Evolutionary conservation across 2,113 vertebrate genomes (phyloP).

Genomic region (Aspiorhynchus laticeps): DNA sequence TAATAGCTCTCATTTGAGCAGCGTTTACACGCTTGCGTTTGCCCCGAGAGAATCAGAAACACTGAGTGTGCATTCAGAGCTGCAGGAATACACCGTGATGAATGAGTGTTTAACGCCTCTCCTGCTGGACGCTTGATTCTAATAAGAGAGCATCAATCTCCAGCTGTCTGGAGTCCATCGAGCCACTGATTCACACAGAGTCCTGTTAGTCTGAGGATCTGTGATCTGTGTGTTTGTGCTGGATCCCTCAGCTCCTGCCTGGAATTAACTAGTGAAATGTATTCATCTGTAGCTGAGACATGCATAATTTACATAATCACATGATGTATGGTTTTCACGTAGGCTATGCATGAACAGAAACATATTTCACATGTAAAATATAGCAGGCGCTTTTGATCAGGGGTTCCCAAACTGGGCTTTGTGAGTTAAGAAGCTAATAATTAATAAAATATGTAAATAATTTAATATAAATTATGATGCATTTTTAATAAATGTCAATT

Average conservation of each 20-base stretch:
- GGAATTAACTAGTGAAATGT: constrained; percentile 72
- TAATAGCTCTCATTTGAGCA: constrained; percentile 70
- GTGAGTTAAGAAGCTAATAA: neutral
- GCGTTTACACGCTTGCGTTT: constrained; percentile 13
- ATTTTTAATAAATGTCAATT: no score
- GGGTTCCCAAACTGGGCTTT: neutral
- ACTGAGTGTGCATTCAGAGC: constrained; percentile 49
- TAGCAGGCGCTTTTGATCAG: neutral
- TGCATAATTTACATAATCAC: neutral
- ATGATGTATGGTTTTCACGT: neutral
- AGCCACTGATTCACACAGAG: no score
- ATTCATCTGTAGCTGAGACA: constrained; percentile 71
- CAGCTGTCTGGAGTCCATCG: neutral
- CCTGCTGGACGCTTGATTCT: constrained; percentile 55
- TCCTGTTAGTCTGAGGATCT: neutral
- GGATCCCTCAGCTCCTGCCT: constrained; percentile 66
- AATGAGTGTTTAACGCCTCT: constrained; percentile 69
- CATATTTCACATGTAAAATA: neutral
- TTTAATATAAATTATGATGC: no score
- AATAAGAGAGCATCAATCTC: constrained; percentile 69
- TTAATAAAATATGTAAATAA: no score
- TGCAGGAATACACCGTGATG: constrained; percentile 63
- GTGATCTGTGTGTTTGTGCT: neutral
- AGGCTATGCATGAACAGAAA: neutral
- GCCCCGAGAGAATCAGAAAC: constrained; percentile 29